phyloP scores from a whole-genome alignment of 2,113 vertebrate genomes.

The Geococcyx californianus region DNA sequence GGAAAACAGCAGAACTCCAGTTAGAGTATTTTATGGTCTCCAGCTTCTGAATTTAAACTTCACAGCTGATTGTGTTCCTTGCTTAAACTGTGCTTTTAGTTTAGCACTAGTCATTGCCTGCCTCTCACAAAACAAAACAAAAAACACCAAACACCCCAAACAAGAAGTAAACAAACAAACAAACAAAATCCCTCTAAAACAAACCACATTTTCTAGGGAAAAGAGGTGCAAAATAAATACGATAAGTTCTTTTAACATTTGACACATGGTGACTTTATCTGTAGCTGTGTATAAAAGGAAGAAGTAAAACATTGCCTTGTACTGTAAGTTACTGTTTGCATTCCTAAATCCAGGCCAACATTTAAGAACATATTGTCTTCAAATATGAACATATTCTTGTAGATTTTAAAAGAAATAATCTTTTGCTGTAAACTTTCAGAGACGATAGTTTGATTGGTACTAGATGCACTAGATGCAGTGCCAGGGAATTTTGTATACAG shows the following conservation, averaged over 20 bases:
- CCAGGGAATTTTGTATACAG: not conserved
- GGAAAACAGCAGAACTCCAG: not conserved
- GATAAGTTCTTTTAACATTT: not conserved
- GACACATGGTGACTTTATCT: not conserved
- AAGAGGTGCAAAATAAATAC: not conserved
- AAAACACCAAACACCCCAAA: not conserved
- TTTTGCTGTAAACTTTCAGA: not conserved
- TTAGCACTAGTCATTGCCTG: not conserved
- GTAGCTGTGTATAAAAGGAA: not conserved
- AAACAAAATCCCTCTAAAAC: not conserved
- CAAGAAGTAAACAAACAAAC: not conserved
- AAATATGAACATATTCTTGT: not conserved
- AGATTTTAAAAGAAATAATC: not conserved
- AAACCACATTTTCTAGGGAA: not conserved
- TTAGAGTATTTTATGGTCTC: not conserved
- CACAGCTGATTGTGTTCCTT: not conserved
- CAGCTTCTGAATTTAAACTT: not conserved
- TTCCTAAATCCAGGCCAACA: not conserved
- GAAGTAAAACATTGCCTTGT: not conserved
- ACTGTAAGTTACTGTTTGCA: not conserved
- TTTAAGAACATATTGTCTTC: not conserved
- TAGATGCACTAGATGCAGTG: not conserved
- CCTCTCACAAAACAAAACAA: not conserved
- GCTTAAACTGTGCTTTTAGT: not conserved
- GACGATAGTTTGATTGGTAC: not conserved